A percentile compares a stretch with the other conserved stretches of the same genome.
phyloP scores from a whole-genome alignment of 2,888 invertebrate species.

The Strigamia maritima region DNA sequence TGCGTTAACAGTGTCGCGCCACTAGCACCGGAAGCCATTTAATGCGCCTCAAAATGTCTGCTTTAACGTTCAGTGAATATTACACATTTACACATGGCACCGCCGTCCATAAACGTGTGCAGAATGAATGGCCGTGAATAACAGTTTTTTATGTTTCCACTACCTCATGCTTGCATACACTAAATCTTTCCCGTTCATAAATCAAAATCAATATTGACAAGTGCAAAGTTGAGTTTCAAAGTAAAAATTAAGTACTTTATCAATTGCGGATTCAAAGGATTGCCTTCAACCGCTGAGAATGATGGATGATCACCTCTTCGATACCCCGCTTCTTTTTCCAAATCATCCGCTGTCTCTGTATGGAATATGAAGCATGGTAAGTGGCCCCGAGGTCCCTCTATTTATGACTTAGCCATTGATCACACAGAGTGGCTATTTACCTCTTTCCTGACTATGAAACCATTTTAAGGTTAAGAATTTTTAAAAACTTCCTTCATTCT shows the following conservation, averaged over 20 bases:
- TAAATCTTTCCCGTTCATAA: slow-evolving; percentile 2
- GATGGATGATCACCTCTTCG: slow-evolving; percentile 12
- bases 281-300: neutral
- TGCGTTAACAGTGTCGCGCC: neutral
- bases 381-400: neutral
- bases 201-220: slow-evolving; percentile 32
- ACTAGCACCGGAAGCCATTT: slow-evolving; percentile 2
- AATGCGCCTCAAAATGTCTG: slow-evolving; percentile 9
- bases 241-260: slow-evolving; percentile 31
- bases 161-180: neutral
- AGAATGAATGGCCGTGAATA: slow-evolving; percentile 25
- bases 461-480: neutral
- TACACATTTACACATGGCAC: neutral
- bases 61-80: slow-evolving; percentile 22
- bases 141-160: slow-evolving; percentile 13
- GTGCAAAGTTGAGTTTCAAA: slow-evolving; percentile 21
- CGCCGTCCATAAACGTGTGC: neutral
- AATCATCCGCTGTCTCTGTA: slow-evolving; percentile 25
- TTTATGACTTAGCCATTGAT: slow-evolving; percentile 19
- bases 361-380: neutral
- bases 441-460: neutral
- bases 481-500: neutral
- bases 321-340: neutral
- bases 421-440: slow-evolving; percentile 9
- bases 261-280: slow-evolving; percentile 20